Percentiles rank a stretch among this genome's conserved stretches.
Conservation (phyloP, 1,140 invertebrate species). For the Drosophila nigromelanica region DNA sequence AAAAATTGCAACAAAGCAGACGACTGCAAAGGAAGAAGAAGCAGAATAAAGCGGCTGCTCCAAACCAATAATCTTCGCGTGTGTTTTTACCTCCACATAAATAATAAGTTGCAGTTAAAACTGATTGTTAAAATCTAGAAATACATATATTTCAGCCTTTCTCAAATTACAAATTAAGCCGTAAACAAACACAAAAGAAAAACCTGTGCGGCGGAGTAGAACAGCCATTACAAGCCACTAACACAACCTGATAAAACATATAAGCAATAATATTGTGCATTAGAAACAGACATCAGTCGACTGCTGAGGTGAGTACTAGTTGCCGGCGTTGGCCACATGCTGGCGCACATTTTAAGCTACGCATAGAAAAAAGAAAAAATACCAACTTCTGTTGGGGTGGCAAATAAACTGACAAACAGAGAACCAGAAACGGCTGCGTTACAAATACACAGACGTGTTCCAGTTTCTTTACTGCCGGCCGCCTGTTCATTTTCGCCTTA, state of each 20-base stretch:
- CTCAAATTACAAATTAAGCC: constrained; percentile 25
- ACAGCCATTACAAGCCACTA: constrained; percentile 10
- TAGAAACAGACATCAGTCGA: constrained; percentile 27
- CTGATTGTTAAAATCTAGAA: constrained; percentile 20
- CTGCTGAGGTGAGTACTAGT: constrained; percentile 37
- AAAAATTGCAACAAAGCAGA: constrained; percentile 76
- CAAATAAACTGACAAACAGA: constrained; percentile 5
- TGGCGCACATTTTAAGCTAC: constrained; percentile 6
- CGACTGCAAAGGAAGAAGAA: constrained; percentile 60
- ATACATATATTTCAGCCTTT: constrained; percentile 49
- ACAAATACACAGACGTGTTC: constrained; percentile 20
- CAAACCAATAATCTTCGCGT: constrained; percentile 47
- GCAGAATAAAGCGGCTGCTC: constrained; percentile 53
- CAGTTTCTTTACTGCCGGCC: constrained; percentile 14
- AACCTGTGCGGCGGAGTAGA: constrained; percentile 19
- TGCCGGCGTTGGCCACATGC: constrained; percentile 43
- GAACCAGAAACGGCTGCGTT: constrained; percentile 8
- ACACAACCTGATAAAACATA: constrained; percentile 32
- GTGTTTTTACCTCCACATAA: constrained; percentile 28
- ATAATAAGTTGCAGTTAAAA: constrained; percentile 34
- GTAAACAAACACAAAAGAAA: constrained; percentile 25
- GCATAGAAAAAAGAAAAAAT: constrained; percentile 20
- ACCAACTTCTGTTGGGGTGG: constrained; percentile 30
- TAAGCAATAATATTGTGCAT: constrained; percentile 56
- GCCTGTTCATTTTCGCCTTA: constrained; percentile 39